Base-by-base conservation (phyloP, 2,888 invertebrate genomes). In the Agriopis marginaria region DNA sequence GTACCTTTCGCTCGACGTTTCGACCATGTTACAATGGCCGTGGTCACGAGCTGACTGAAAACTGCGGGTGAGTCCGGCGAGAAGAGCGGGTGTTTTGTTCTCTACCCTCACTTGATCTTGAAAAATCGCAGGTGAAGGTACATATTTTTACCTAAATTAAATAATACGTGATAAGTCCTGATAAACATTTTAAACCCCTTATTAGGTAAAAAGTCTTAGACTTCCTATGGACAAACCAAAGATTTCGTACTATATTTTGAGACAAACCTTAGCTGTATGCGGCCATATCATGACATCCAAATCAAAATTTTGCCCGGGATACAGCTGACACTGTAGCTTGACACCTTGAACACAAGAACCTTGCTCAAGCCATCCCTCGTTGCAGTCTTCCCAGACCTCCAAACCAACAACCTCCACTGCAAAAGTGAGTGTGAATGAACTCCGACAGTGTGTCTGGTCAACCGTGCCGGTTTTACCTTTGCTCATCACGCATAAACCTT, bases 251-350 rank as follows among this genome's bases (percentile, higher is more conserved):
- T 12, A 3, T 11, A 12, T 49, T 6, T 10, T 10, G 6, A 23
- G 11, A 59, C 67, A 45, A 76, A 92, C 93, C 90, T 93, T 93
- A 42, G 87, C 90, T 60, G 80, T 83, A 73, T 92, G 88, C 8
- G 92, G 91, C 91, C 92, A 93, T 60, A 93, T 86, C 44, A 87
- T 72, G 49, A 93, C 77, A 70, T 93, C 91, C 23, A 92, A 50
- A 9, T 91, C 91, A 70, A 78, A 92, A 17, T 14, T 77, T 55
- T 87, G 85, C 3, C 89, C 91, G 12, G 87, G 86, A 73, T 89
- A 90, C 56, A 93, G 73, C 11, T 85, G 83, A 69, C 93, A 93
- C 39, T 89, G 87, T 53, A 93, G 70, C 73, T 86, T 91, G 39
- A 90, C 68, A 0, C 88, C 90, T 56, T 91, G 86, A 3, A 71